phyloP scores from a whole-genome alignment of 1,140 invertebrate species.

The Halyomorpha halys region DNA sequence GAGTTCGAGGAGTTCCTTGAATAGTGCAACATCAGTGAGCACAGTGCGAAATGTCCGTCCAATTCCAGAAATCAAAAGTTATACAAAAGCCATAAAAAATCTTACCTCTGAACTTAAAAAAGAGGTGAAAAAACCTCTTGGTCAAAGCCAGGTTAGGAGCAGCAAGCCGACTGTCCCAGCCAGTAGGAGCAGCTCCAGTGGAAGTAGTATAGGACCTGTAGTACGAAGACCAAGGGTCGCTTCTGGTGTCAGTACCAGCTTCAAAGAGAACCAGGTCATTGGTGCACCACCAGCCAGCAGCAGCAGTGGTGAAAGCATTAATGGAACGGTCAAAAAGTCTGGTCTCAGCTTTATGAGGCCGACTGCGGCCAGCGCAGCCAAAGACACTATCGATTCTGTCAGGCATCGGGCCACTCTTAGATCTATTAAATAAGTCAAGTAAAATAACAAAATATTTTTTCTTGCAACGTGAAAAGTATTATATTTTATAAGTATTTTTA shows the following conservation, averaged over 20 bases:
- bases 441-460: neutral
- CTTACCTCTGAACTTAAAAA: conserved; percentile 33
- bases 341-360: conserved; percentile 51
- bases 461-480: conserved; percentile 5
- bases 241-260: conserved; percentile 33
- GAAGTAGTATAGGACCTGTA: conserved; percentile 50
- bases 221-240: conserved; percentile 28
- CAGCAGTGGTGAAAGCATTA: conserved; percentile 58
- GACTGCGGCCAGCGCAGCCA: conserved; percentile 48
- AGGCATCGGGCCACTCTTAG: conserved; percentile 29
- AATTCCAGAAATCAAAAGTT: conserved; percentile 33
- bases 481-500: conserved; percentile 16
- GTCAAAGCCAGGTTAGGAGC: conserved; percentile 30
- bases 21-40: conserved; percentile 66
- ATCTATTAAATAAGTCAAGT: conserved; percentile 24
- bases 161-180: conserved; percentile 44
- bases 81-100: conserved; percentile 34
- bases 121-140: conserved; percentile 35
- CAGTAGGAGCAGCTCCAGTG: conserved; percentile 59
- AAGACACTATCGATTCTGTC: conserved; percentile 37
- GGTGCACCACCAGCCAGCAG: conserved; percentile 56
- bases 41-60: conserved; percentile 56
- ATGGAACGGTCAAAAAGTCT: conserved; percentile 37
- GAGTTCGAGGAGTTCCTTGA: conserved; percentile 69
- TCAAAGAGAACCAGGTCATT: conserved; percentile 36